Evolutionary conservation across 2,888 invertebrate genomes (phyloP), one percentile per base, ranked within the genome.

Genomic region (Tuberolachnus salignus): DNA sequence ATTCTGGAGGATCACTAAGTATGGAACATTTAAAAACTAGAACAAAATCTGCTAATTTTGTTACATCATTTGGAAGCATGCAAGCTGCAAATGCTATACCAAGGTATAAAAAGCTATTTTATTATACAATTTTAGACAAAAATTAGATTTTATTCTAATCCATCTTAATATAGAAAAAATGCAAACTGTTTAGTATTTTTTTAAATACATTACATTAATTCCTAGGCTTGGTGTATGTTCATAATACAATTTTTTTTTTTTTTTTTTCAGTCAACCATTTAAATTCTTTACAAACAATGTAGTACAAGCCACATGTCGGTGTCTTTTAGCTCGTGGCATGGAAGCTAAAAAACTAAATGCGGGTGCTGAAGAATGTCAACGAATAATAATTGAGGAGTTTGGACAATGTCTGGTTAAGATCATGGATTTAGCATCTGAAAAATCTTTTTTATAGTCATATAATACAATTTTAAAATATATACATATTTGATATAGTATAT

Each of bases 251-350:
- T n/a, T n/a, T n/a, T n/a, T n/a, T 34, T 34, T 34, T 34, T 34
- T 4, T 34, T 34, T 81, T 81, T 82, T 21, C 80, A 83, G 83
- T 57, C 83, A 83, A 81, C 83, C 96, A 14, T 95, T 94, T 86
- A 94, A 92, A 84, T 95, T 95, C 86, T 92, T 98, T 86, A 97
- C 97, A 1, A 90, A 92, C 71, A 97, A 97, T 85, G 97, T 98
- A 57, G 93, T 98, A 19, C 97, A 97, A 86, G 98, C 98, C 71
- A 97, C 97, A 14, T 94, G 95, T 84, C 93, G 95, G 85, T 98
- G 98, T 86, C 89, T 99, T 85, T 87, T 98, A 84, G 96, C 98
- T n/a, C 94, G 96, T 84, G 94, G 95, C 6, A 93, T 92, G 83
- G 93, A 93, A 84, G 91, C 91, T 64, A 92, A 92, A 83, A 88